Base-by-base conservation (phyloP, 2,113 vertebrate species). In the Camarhynchus parvulus region DNA sequence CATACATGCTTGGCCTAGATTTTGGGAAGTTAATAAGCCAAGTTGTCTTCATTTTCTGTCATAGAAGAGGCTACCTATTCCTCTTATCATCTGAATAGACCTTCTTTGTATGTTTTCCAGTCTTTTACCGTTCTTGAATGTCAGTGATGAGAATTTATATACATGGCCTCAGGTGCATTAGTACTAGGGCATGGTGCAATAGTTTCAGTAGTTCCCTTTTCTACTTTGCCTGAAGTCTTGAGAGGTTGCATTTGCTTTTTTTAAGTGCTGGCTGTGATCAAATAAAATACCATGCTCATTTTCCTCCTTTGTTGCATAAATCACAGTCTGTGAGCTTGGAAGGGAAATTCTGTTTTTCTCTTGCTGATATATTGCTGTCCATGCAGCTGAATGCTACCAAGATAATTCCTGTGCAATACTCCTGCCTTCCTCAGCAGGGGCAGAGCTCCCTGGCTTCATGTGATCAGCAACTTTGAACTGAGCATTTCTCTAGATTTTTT, bases 191-290 rank as follows among this genome's bases (percentile, higher is more conserved):
- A 92, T 69, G 58, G 46, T 87, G 83, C 55, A 86, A 42, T 53
- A 66, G 55, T 89, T 94, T 91, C 77, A 89, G 25, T 69, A 90
- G 89, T 80, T 92, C 68, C 37, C 28, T 77, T 66, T 77, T 58
- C 46, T 89, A 17, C 59, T 69, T 83, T 86, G 55, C 59, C 68
- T 58, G 39, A 88, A 92, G 89, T 19, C 50, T 73, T 52, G 17
- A 58, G 76, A 83, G 23, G 42, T 67, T 81, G 15, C 33, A 52
- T 82, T 87, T 89, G 52, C 33, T 42, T 89, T 86, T 87, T 69
- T 53, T n/a, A 67, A 84, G 21, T 59, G 42, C 55, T 90, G 49
- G 50, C 63, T 80, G 50, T 53, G 56, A 78, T 77, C 41, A 67
- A 84, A 94, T 76, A 68, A 82, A 91, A 87, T 18, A n/a, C 19